A percentile compares a stretch with the other conserved stretches of the same genome.
phyloP scores from a whole-genome alignment of 1,140 invertebrate species.

The Neocloeon triangulifer region DNA sequence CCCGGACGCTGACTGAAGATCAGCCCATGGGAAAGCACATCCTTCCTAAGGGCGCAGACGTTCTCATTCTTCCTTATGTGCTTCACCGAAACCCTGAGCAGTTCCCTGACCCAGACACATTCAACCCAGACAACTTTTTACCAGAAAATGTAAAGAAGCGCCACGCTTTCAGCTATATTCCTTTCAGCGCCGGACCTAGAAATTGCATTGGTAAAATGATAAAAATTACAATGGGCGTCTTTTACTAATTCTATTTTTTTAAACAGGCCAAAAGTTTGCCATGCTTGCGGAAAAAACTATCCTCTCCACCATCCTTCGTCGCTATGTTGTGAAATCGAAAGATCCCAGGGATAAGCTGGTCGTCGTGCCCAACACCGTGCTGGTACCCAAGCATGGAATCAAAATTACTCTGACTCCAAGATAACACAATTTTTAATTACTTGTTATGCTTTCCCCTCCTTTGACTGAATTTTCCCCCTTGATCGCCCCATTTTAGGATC shows the following conservation, averaged over 20 bases:
- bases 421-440: too few relatives aligned
- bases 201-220: constrained; percentile 25
- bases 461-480: too few relatives aligned
- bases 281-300: neutral
- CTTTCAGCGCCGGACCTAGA: constrained; percentile 24
- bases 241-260: neutral
- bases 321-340: neutral
- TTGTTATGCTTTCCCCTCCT: too few relatives aligned
- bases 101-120: constrained; percentile 26
- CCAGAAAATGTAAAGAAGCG: constrained; percentile 16
- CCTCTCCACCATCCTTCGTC: neutral
- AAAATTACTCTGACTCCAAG: constrained; percentile 3
- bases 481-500: too few relatives aligned
- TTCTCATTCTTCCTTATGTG: neutral
- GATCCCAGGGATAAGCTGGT: constrained; percentile 2
- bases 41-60: neutral
- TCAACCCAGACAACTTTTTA: constrained; percentile 25
- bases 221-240: too few relatives aligned
- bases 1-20: neutral
- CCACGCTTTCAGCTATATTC: constrained; percentile 18
- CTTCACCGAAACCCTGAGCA: constrained; percentile 15
- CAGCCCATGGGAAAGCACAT: constrained; percentile 1
- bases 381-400: constrained; percentile 8
- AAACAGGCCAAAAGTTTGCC: constrained; percentile 2
- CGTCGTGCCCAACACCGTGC: constrained; percentile 8